A percentile compares a stretch with the other conserved stretches of the same genome.
Conservation (phyloP, 2,888 invertebrate genomes). For the Xylota sylvarum region DNA sequence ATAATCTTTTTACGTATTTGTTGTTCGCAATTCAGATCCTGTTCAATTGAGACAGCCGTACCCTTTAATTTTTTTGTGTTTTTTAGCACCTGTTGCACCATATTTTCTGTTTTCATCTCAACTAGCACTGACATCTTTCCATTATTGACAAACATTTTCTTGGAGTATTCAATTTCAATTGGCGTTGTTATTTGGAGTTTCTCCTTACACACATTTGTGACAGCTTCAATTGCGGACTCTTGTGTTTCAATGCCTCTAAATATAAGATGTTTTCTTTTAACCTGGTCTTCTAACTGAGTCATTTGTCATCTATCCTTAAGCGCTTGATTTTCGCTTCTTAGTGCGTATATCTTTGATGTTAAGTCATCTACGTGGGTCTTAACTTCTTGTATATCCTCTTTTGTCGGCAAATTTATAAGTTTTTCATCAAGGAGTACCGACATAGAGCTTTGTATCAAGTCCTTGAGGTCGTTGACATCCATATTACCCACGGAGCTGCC, state of each 20-base stretch:
- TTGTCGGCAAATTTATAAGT: too few species aligned
- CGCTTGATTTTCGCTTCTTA: not conserved
- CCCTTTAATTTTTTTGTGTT: too few species aligned
- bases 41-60: too few species aligned
- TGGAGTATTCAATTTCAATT: constrained; percentile 9
- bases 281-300: not conserved
- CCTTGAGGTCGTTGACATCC: too few species aligned
- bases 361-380: not conserved
- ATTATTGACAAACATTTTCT: constrained; percentile 5
- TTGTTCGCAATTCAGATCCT: not conserved
- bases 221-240: constrained; percentile 7
- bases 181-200: not conserved
- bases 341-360: not conserved
- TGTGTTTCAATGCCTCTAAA: constrained; percentile 5
- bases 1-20: constrained; percentile 7
- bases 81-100: too few species aligned
- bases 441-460: too few species aligned
- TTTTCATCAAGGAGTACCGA: too few species aligned
- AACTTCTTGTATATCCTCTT: not conserved
- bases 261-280: constrained; percentile 3
- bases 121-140: not conserved
- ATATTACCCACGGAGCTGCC: too few species aligned
- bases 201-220: not conserved
- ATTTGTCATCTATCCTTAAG: not conserved
- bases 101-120: not conserved